phyloP scores from a whole-genome alignment of 2,113 vertebrate species.

The Oreochromis aureus region DNA sequence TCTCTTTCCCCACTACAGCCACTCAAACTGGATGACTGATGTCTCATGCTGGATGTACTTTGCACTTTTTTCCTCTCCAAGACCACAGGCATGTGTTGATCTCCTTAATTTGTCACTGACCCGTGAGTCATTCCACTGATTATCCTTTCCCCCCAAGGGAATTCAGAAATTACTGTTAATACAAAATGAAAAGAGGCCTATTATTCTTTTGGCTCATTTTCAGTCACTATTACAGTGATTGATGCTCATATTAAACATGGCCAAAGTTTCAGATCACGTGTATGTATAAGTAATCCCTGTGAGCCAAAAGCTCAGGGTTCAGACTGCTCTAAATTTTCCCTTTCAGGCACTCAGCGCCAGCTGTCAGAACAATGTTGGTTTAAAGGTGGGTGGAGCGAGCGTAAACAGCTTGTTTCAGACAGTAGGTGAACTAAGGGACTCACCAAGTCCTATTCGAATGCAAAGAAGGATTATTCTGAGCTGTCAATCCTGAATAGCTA shows the following conservation, averaged over 20 bases:
- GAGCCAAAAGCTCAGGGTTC: not conserved
- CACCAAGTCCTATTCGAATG: not conserved
- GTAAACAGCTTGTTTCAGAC: not conserved
- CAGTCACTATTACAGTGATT: not conserved
- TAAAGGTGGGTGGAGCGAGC: not conserved
- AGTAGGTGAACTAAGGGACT: not conserved
- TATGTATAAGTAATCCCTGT: not conserved
- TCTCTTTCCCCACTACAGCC: not conserved
- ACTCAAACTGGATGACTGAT: constrained; percentile 1
- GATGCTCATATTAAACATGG: not conserved
- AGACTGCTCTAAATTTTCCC: not conserved
- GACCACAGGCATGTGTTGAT: not conserved
- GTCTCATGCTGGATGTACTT: not conserved
- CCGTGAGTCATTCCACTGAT: not conserved
- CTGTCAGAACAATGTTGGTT: not conserved
- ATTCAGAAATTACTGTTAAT: not conserved
- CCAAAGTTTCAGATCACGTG: not conserved
- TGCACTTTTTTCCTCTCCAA: not conserved
- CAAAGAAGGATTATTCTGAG: not conserved
- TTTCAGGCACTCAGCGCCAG: rapidly evolving
- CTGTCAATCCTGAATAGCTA: not conserved
- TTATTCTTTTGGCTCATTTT: not conserved
- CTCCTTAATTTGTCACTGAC: not conserved
- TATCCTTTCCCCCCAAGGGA: not conserved
- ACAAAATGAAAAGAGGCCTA: not conserved